Evolutionary conservation across 2,888 invertebrate species (phyloP).

Genomic region (Dryococelus australis): DNA sequence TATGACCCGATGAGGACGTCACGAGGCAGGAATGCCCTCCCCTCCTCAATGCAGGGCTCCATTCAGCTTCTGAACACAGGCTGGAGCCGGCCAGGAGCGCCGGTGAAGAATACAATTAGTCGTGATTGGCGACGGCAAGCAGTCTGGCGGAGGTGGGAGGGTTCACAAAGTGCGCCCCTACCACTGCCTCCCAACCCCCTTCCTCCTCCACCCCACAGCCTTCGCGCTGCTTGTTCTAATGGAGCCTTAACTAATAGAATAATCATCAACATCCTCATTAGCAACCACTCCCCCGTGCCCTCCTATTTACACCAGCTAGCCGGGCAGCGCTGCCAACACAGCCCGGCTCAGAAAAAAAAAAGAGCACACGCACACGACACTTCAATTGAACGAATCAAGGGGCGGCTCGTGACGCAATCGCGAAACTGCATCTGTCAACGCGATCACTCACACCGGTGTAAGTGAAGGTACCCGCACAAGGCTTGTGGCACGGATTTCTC

Average conservation of each 20-base stretch:
- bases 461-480: background rate
- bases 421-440: background rate
- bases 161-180: background rate
- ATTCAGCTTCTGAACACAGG: too few species aligned
- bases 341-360: background rate
- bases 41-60: background rate
- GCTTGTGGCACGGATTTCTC: too few species aligned
- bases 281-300: constrained; percentile 39
- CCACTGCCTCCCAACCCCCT: background rate
- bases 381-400: constrained; percentile 7
- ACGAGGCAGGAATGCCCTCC: background rate
- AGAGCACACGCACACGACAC: background rate
- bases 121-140: constrained; percentile 16
- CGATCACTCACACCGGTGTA: background rate
- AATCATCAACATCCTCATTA: constrained; percentile 73
- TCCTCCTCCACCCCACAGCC: background rate
- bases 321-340: background rate
- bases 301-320: constrained; percentile 7
- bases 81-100: background rate
- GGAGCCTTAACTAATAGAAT: constrained; percentile 62
- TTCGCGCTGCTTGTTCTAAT: background rate
- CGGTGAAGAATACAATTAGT: background rate
- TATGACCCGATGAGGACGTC: too few species aligned
- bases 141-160: constrained; percentile 11
- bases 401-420: constrained; percentile 1